These are phyloP conservation scores for Tenthredo distinguenda DNA, from an alignment of 2,888 invertebrate species.

Conservation along the genomic window DNA sequence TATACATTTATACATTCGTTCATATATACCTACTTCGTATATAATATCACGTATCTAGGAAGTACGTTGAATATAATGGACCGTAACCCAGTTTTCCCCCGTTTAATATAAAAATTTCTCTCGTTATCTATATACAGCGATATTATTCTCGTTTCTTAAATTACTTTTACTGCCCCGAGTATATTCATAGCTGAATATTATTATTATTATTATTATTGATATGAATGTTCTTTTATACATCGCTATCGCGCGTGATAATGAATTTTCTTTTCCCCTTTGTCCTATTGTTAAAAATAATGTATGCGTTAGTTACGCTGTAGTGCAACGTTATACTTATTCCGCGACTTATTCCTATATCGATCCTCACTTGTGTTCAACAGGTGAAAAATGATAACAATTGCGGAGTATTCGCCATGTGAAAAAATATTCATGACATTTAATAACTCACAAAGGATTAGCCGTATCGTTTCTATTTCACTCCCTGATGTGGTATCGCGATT, in stretches of 20 bases:
- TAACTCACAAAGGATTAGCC: background rate
- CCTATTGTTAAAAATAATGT: background rate
- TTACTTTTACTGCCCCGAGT: background rate
- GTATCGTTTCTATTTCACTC: background rate
- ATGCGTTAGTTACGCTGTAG: background rate
- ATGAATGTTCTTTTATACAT: background rate
- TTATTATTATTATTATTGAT: background rate
- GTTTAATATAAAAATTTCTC: slow-evolving; percentile 7
- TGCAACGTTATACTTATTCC: background rate
- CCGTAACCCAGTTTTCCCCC: slow-evolving; percentile 18
- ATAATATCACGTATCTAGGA: slow-evolving; percentile 13
- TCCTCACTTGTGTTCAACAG: slow-evolving; percentile 28
- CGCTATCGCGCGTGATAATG: background rate
- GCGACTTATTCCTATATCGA: background rate
- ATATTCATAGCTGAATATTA: background rate
- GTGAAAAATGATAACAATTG: slow-evolving; percentile 2
- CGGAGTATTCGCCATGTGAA: background rate
- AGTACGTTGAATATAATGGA: slow-evolving; percentile 19
- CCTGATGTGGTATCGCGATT: background rate
- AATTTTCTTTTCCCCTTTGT: background rate
- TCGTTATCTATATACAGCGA: background rate
- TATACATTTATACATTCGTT: background rate
- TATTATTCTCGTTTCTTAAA: background rate
- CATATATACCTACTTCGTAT: background rate
- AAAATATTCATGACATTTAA: background rate